Conservation (phyloP, 2,888 invertebrate genomes). For the Epirrhoe alternata region DNA sequence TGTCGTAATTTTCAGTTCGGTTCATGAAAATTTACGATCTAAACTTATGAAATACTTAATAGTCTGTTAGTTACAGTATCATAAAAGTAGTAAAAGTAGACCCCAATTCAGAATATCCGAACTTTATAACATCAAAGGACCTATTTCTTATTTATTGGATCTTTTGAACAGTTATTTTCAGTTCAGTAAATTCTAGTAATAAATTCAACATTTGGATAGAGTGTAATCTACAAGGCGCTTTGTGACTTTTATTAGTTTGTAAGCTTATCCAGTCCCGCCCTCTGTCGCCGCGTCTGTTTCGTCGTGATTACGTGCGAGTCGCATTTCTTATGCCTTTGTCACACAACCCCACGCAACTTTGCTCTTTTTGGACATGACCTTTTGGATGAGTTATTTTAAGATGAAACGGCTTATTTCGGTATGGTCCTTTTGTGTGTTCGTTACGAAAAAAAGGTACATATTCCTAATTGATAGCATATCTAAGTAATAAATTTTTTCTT, state of each 20-base stretch:
- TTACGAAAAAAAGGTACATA: too few species aligned
- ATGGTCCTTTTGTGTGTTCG: too few species aligned
- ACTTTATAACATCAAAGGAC: background rate
- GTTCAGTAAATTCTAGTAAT: conserved; percentile 10
- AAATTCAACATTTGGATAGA: conserved; percentile 29
- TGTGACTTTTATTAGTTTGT: conserved; percentile 42
- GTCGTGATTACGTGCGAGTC: conserved; percentile 37
- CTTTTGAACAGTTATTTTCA: background rate
- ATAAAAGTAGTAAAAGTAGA: background rate
- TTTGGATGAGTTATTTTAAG: background rate
- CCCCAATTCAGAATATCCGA: background rate
- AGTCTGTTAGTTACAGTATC: background rate
- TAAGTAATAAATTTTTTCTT: too few species aligned
- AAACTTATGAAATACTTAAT: conserved; percentile 1
- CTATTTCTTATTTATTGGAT: background rate
- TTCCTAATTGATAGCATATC: too few species aligned
- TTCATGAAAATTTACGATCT: conserved; percentile 9
- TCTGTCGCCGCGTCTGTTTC: conserved; percentile 42
- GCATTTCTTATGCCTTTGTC: conserved; percentile 31
- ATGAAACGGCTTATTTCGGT: background rate
- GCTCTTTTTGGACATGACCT: conserved; percentile 14
- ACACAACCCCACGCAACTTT: conserved; percentile 15
- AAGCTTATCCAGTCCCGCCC: conserved; percentile 41
- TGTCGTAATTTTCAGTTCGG: conserved; percentile 23
- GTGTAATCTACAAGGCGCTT: conserved; percentile 20